Base-by-base conservation (phyloP, 2,888 invertebrate species). In the Atrina japonica region DNA sequence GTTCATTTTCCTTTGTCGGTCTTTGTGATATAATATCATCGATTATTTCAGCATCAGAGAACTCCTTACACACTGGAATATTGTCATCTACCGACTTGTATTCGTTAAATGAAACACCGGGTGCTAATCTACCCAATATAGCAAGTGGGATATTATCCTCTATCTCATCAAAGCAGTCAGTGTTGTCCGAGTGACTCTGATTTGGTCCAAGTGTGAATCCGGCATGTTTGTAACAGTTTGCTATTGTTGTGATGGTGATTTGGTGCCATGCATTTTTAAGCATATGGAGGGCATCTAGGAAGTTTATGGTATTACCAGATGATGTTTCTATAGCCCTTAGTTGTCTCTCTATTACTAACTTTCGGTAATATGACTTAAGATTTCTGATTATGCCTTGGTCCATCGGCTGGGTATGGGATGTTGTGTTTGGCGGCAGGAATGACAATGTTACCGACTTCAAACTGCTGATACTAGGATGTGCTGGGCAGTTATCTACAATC, bases 381-480 rank as follows among this genome's bases (percentile, higher is more conserved):
- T 72, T 70, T 25, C 75, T 52, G 21, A 83, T 82, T 11, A 85
- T 72, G 0, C 81, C 81, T 52, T 79, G 76, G 61, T 81, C 78
- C 77, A 82, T 79, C 2, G 84, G 83, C 49, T 84, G 83, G 0
- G 68, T 71, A 14, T 73, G 63, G 40, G 55, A 60, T 25, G 80
- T 82, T 9, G 79, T 80, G 55, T 82, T 80, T 11, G 81, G 76
- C n/a, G 81, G 81, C n/a, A 82, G 75, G 53, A 83, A 11, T 9
- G 82, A 55, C n/a, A 60, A 16, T 29, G 59, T 60, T 3, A 77
- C 60, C 9, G 61, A 59, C 55, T 69, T 70, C 23, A 82, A 55
- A 5, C 58, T 50, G 18, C 69, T 30, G 2, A 53, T 29, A 11
- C 25, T 3, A 3, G 75, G 67, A 29, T 77, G 79, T 21, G 66